Evolutionary conservation across 2,888 invertebrate genomes (phyloP), one percentile per base, ranked within the genome.

Genomic region (Chloroclysta siterata): DNA sequence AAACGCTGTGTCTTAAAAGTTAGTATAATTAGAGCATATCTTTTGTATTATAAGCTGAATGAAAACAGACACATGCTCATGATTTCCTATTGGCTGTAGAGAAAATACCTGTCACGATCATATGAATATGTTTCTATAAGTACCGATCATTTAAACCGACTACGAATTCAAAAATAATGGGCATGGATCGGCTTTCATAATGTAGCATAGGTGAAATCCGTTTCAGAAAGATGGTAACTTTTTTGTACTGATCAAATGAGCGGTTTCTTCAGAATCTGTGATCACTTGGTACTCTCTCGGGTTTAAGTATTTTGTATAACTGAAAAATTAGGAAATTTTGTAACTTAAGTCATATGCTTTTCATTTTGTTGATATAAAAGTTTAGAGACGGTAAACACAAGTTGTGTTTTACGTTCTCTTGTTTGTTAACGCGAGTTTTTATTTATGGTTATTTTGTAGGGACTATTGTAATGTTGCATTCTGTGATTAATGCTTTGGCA

Each of bases 261-360:
- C 90, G 90, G 90, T 86, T 74, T 78, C 84, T 84, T 90, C 88
- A 84, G 81, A 90, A 92, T 92, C 92, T 92, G 92, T 93, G 92
- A 93, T 92, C 88, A 91, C 89, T 85, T 91, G 89, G 92, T 93
- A 93, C 93, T 93, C 93, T 92, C 90, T 92, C 82, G 84, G 83
- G 87, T 83, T 89, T 88, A 90, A 89, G 89, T 87, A 84, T 80
- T 87, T 88, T 89, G 87, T 87, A 83, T 86, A 88, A 79, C 82
- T 84, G 79, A 83, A 85, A 63, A 82, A 83, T 81, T 70, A 29
- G 53, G 85, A 63, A 82, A 83, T 81, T 71, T 79, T 75, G 71
- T 80, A 77, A 74, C 72, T 46, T 46, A 76, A 73, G 60, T 62
- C 54, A 55, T 54, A 60, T 77, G 82, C 79, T 80, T 84, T 81